Evolutionary conservation across 2,797 vertebrate species (phyloP).

Genomic region (Rhyacichthys aspro): DNA sequence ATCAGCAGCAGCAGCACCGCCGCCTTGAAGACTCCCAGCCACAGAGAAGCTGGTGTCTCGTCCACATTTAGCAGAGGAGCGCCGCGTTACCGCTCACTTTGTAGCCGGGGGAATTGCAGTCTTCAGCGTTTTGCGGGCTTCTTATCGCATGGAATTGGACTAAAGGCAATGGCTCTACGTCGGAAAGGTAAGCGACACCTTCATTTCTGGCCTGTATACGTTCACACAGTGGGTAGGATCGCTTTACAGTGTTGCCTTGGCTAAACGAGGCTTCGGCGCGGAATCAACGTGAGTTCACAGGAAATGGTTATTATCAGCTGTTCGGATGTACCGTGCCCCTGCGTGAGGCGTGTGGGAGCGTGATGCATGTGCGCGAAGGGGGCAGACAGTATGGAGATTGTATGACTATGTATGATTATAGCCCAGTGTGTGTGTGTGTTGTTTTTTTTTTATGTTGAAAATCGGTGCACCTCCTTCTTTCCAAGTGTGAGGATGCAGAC

Average conservation of each 20-base stretch:
- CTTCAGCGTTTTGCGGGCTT: conserved; percentile 56
- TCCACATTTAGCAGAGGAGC: conserved; percentile 49
- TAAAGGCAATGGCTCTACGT: conserved; percentile 77
- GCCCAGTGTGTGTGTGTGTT: conserved; percentile 16
- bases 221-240: conserved; percentile 16
- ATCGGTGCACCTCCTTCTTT: conserved; percentile 35
- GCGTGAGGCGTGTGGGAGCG: conserved; percentile 18
- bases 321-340: conserved; percentile 44
- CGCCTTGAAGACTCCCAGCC: conserved; percentile 51
- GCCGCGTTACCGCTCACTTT: conserved; percentile 47
- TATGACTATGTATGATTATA: conserved; percentile 7
- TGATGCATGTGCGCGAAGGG: conserved; percentile 1
- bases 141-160: conserved; percentile 69
- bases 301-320: conserved; percentile 67
- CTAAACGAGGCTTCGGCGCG: conserved; percentile 37
- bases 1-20: conserved; percentile 61
- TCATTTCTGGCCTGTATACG: conserved; percentile 60
- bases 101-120: conserved; percentile 54
- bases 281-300: conserved; percentile 62
- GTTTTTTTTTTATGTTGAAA: conserved; percentile 42
- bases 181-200: conserved; percentile 74
- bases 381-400: background rate
- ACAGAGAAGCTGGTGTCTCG: conserved; percentile 35
- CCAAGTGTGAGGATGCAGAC: conserved; percentile 55
- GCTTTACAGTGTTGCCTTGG: conserved; percentile 32